These are phyloP conservation scores for Willisornis vidua DNA, from an alignment of 2,113 vertebrate genomes.

Conservation along the genomic window DNA sequence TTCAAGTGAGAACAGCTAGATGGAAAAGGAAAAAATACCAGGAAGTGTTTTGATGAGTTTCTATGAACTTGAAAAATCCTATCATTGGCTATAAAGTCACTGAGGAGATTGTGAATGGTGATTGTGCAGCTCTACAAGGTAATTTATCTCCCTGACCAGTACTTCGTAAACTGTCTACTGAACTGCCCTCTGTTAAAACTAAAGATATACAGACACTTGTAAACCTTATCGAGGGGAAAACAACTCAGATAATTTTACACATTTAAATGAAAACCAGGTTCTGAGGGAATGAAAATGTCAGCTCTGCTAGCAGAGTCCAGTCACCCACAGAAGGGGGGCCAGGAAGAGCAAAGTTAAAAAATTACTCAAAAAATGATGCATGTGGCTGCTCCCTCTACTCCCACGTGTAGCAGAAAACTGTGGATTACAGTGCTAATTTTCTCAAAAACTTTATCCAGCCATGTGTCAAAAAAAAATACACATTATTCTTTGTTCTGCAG, in stretches of 20 bases:
- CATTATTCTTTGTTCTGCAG: background rate
- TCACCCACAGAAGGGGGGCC: background rate
- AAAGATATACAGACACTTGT: slow-evolving; percentile 69
- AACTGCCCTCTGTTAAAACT: slow-evolving; percentile 67
- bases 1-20: slow-evolving; percentile 8
- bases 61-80: slow-evolving; percentile 73
- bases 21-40: slow-evolving; percentile 3
- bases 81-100: slow-evolving; percentile 63
- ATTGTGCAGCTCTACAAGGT: slow-evolving; percentile 44
- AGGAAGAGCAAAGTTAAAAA: background rate
- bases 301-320: background rate
- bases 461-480: background rate
- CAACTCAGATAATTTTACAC: slow-evolving; percentile 69
- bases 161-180: slow-evolving; percentile 68
- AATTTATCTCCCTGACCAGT: slow-evolving; percentile 64
- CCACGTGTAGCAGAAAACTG: background rate
- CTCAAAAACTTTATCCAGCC: background rate
- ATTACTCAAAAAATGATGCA: background rate
- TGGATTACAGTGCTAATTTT: background rate
- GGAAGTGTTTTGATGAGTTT: slow-evolving; percentile 64
- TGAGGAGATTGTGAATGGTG: slow-evolving; percentile 43
- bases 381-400: background rate
- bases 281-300: slow-evolving; percentile 32
- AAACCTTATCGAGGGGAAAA: slow-evolving; percentile 64
- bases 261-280: slow-evolving; percentile 58